phyloP scores from a whole-genome alignment of 2,888 invertebrate species.

The Tigriopus californicus region DNA sequence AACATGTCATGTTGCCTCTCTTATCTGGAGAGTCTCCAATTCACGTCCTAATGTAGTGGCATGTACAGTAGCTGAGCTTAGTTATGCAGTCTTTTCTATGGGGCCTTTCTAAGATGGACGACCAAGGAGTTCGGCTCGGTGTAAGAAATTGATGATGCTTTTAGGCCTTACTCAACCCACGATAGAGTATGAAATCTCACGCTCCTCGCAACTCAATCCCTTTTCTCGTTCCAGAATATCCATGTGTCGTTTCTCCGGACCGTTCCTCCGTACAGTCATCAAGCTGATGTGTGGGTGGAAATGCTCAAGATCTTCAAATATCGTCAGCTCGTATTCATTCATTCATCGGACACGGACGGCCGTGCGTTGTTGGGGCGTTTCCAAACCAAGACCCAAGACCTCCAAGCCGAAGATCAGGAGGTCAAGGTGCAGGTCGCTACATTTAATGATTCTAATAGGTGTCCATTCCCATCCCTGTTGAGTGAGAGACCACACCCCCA shows the following conservation, averaged over 20 bases:
- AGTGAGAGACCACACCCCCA: neutral
- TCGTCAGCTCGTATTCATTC: slow-evolving; percentile 78
- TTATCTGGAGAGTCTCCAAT: no score
- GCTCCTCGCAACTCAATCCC: neutral
- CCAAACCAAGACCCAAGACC: slow-evolving; percentile 76
- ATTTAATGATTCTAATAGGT: neutral
- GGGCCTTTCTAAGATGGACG: no score
- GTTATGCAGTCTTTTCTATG: no score
- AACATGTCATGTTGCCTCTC: no score
- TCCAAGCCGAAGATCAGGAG: slow-evolving; percentile 66
- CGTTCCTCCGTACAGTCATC: slow-evolving; percentile 94
- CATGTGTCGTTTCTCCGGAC: slow-evolving; percentile 91
- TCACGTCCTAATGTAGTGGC: no score
- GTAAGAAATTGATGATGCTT: no score
- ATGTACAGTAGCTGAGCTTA: no score
- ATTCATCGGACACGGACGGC: slow-evolving; percentile 89
- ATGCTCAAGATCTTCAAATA: slow-evolving; percentile 76
- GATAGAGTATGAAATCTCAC: no score
- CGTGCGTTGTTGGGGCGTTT: slow-evolving; percentile 76
- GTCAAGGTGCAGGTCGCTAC: slow-evolving; percentile 51
- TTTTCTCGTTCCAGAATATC: slow-evolving; percentile 47
- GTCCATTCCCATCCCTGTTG: neutral
- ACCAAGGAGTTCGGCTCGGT: no score
- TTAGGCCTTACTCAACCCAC: no score
- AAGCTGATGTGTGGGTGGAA: slow-evolving; percentile 94